Percentiles rank a stretch among this genome's conserved stretches.
Evolutionary conservation across 2,888 invertebrate genomes (phyloP).

Genomic region (Cyclophora punctaria): DNA sequence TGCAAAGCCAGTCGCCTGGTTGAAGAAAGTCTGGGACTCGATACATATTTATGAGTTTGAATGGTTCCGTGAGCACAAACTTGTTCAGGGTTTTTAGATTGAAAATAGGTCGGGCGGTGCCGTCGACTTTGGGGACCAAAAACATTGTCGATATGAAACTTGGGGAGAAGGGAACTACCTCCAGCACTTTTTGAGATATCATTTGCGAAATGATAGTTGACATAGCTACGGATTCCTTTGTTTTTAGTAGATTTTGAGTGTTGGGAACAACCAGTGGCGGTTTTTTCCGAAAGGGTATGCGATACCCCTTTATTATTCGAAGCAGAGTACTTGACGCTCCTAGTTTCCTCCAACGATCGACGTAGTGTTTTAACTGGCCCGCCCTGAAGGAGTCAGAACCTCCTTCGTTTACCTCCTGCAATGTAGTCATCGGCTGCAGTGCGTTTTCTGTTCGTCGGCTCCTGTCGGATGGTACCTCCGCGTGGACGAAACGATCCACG

Average conservation of each 20-base stretch:
- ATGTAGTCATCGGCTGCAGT: no score
- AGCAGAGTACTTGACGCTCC: constrained; percentile 3
- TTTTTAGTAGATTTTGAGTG: background rate
- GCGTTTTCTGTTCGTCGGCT: background rate
- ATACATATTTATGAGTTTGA: constrained; percentile 18
- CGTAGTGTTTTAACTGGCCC: constrained; percentile 3
- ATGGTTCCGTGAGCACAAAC: constrained; percentile 13
- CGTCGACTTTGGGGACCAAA: constrained; percentile 13
- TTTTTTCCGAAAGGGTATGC: constrained; percentile 7
- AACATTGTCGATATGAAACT: constrained; percentile 17
- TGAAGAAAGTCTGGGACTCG: constrained; percentile 22
- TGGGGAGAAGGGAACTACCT: constrained; percentile 3
- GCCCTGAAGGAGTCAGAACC: constrained; percentile 5
- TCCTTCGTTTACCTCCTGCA: background rate
- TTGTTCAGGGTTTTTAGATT: constrained; percentile 19
- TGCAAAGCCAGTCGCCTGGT: constrained; percentile 18
- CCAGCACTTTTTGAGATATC: constrained; percentile 9
- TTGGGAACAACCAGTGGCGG: constrained; percentile 3
- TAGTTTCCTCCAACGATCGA: constrained; percentile 1
- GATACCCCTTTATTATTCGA: constrained; percentile 5
- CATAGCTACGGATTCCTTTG: constrained; percentile 5
- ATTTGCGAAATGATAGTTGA: constrained; percentile 5
- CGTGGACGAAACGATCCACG: constrained; percentile 4
- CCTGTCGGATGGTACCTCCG: background rate
- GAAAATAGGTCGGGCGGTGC: constrained; percentile 15